phyloP scores from a whole-genome alignment of 2,888 invertebrate genomes.

The Netelia virgata region DNA sequence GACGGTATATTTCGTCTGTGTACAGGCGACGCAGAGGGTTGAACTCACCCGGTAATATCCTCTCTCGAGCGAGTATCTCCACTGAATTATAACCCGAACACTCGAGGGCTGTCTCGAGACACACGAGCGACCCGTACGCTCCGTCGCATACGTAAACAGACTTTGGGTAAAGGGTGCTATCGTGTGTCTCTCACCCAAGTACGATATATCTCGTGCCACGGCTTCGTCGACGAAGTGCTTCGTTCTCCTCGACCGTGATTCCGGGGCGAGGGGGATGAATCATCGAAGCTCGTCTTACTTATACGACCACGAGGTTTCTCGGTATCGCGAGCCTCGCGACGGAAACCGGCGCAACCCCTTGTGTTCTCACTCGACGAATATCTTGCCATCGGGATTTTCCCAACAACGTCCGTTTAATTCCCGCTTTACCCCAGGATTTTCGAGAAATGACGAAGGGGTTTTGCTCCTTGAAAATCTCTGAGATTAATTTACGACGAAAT shows the following conservation, averaged over 20 bases:
- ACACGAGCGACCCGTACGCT: conserved; percentile 58
- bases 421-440: background rate
- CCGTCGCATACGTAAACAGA: conserved; percentile 69
- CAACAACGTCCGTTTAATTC: conserved; percentile 1
- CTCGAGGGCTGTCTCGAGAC: conserved; percentile 54
- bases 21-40: too few species aligned
- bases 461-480: background rate
- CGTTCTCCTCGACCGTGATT: conserved; percentile 27
- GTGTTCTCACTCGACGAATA: background rate
- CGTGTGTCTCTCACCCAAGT: background rate
- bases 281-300: conserved; percentile 31
- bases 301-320: background rate
- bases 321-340: background rate
- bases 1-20: too few species aligned
- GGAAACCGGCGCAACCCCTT: background rate
- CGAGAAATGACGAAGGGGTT: background rate
- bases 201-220: conserved; percentile 9
- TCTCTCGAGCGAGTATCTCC: background rate
- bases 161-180: conserved; percentile 54
- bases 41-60: too few species aligned
- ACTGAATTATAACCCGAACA: conserved; percentile 61
- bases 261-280: conserved; percentile 35
- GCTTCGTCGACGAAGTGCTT: conserved; percentile 39
- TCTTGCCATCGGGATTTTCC: background rate
- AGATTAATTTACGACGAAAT: background rate